Percentiles rank a stretch among this genome's conserved stretches.
Conservation (phyloP, 2,797 vertebrate genomes). For the Semaprochilodus insignis region DNA sequence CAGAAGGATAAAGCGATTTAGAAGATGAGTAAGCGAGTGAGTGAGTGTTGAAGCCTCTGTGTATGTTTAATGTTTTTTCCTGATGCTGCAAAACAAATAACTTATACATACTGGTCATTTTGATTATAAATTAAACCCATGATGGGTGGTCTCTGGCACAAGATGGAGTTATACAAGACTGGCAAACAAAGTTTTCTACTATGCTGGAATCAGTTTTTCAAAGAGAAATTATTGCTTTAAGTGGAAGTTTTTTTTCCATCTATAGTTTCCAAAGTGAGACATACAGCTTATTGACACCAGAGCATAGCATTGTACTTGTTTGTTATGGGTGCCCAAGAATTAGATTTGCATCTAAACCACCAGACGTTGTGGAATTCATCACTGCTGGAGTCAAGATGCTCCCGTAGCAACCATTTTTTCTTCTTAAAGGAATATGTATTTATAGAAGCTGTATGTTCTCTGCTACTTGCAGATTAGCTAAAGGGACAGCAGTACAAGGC, state of each 20-base stretch:
- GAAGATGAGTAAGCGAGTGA: no score
- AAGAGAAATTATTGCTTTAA: no score
- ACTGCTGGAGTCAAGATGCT: not conserved
- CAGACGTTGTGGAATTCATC: not conserved
- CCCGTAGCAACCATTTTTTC: not conserved
- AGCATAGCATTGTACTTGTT: not conserved
- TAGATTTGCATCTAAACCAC: not conserved
- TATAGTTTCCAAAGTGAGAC: not conserved
- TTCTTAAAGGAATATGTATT: not conserved
- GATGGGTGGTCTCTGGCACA: no score
- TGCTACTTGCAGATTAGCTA: conserved; percentile 9
- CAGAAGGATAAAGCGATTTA: no score
- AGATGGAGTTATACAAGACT: no score
- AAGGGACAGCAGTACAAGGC: conserved; percentile 18
- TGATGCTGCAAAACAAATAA: no score
- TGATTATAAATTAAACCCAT: no score
- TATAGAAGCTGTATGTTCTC: not conserved
- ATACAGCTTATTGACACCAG: not conserved
- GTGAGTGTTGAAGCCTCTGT: no score
- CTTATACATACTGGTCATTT: no score
- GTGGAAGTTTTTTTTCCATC: not conserved
- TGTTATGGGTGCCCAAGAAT: not conserved
- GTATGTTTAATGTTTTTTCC: no score
- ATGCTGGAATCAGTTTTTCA: not conserved
- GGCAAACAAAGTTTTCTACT: not conserved